These are phyloP conservation scores for Perca flavescens DNA, from an alignment of 2,113 vertebrate genomes.

Conservation along the genomic window DNA sequence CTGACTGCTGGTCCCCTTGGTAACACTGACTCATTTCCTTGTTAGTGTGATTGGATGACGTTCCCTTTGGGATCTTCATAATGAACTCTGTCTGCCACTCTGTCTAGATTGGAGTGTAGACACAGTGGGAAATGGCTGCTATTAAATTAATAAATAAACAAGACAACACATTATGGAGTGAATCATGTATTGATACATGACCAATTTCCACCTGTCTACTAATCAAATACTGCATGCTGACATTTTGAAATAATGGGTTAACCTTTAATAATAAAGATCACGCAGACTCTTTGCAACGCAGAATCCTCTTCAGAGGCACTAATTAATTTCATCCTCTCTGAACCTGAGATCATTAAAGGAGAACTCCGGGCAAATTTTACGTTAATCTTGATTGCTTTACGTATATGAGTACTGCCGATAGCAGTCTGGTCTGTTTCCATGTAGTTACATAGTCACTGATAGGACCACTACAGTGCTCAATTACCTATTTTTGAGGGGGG, in stretches of 20 bases:
- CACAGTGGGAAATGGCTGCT: not conserved
- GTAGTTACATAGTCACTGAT: too few relatives aligned
- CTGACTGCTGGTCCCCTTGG: conserved; percentile 50
- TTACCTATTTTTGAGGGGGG: too few relatives aligned
- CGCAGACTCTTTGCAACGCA: not conserved
- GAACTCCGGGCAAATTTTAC: too few relatives aligned
- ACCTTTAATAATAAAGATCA: conserved; percentile 20
- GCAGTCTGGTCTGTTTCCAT: too few relatives aligned
- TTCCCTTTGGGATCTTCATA: conserved; percentile 58
- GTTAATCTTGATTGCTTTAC: too few relatives aligned
- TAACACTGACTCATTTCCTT: conserved; percentile 62
- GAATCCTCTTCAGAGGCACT: conserved; percentile 4
- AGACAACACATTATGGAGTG: not conserved
- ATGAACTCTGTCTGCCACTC: conserved; percentile 56
- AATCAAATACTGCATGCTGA: not conserved
- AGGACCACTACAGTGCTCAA: too few relatives aligned
- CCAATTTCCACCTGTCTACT: not conserved
- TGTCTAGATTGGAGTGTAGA: conserved; percentile 13
- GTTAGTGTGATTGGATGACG: conserved; percentile 55
- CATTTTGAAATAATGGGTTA: conserved; percentile 21
- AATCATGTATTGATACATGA: not conserved
- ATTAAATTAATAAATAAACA: conserved; percentile 14
- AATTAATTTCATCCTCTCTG: not conserved
- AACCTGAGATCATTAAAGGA: not conserved
- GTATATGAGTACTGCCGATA: too few relatives aligned